phyloP scores from a whole-genome alignment of 2,113 vertebrate species.

The Pimephales promelas region DNA sequence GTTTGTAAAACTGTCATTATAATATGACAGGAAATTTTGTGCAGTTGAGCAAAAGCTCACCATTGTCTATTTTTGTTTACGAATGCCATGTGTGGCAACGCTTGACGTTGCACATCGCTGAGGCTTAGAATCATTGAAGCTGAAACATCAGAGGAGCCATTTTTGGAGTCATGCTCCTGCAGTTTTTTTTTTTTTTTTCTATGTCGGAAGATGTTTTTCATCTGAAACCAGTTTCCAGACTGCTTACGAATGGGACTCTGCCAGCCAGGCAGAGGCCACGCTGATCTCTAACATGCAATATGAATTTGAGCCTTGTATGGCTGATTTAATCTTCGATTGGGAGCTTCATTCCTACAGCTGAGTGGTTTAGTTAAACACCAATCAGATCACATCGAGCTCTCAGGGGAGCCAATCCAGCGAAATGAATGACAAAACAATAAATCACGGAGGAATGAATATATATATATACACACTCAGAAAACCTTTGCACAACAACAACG shows the following conservation, averaged over 20 bases:
- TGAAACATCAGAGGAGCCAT: constrained; percentile 68
- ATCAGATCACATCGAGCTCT: constrained; percentile 56
- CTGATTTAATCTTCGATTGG: constrained; percentile 60
- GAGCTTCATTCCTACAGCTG: constrained; percentile 29
- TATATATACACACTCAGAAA: constrained; percentile 73
- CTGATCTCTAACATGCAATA: constrained; percentile 51
- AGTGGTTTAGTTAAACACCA: constrained; percentile 65
- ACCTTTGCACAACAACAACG: constrained; percentile 78
- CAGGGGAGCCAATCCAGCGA: constrained; percentile 57
- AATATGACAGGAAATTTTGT: neutral
- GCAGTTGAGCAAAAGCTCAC: constrained; percentile 12
- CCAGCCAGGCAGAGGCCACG: constrained; percentile 45
- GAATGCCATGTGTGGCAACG: constrained; percentile 50
- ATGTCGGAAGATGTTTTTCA: neutral
- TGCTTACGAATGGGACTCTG: constrained; percentile 26
- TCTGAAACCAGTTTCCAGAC: constrained; percentile 8
- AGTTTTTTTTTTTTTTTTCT: neutral
- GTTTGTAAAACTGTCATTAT: constrained; percentile 11
- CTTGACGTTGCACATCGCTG: constrained; percentile 59
- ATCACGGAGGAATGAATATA: constrained; percentile 63
- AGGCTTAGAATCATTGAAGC: constrained; percentile 68
- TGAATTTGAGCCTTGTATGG: constrained; percentile 62
- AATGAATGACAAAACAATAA: constrained; percentile 63
- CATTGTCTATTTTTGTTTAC: constrained; percentile 47
- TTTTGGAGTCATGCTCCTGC: constrained; percentile 52